Evolutionary conservation across 2,888 invertebrate genomes (phyloP).

Genomic region (Rugalucina vietnamica): DNA sequence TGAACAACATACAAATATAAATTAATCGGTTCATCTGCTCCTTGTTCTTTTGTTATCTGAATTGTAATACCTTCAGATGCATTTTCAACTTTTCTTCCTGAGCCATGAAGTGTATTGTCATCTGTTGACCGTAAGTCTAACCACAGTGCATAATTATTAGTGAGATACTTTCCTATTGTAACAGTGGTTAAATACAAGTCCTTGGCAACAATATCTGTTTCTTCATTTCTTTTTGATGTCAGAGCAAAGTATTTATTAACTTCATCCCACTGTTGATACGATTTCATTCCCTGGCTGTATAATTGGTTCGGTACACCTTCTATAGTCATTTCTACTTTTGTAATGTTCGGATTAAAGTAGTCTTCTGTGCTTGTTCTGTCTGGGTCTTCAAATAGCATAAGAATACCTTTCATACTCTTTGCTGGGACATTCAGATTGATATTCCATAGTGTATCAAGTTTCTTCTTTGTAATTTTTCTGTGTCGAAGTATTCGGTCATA

Average conservation of each 20-base stretch:
- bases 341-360: conserved; percentile 54
- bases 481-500: conserved; percentile 59
- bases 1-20: conserved; percentile 46
- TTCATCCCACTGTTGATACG: conserved; percentile 64
- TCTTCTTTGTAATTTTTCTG: conserved; percentile 43
- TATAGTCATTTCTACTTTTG: conserved; percentile 55
- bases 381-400: conserved; percentile 57
- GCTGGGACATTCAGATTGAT: conserved; percentile 55
- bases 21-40: conserved; percentile 33
- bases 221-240: conserved; percentile 20
- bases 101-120: conserved; percentile 52
- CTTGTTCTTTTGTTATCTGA: conserved; percentile 49
- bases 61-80: conserved; percentile 52
- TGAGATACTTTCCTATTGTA: conserved; percentile 38
- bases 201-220: conserved; percentile 39
- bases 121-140: conserved; percentile 49
- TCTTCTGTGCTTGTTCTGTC: conserved; percentile 22
- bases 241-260: conserved; percentile 40
- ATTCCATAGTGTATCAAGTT: conserved; percentile 58
- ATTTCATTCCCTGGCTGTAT: conserved; percentile 55
- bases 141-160: conserved; percentile 45
- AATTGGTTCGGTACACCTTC: conserved; percentile 60
- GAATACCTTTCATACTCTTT: conserved; percentile 60
- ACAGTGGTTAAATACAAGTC: conserved; percentile 22
- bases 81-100: conserved; percentile 53